Percentiles rank a stretch among this genome's conserved stretches.
phyloP scores from a whole-genome alignment of 2,797 vertebrate genomes.

The Darevskia mixta region DNA sequence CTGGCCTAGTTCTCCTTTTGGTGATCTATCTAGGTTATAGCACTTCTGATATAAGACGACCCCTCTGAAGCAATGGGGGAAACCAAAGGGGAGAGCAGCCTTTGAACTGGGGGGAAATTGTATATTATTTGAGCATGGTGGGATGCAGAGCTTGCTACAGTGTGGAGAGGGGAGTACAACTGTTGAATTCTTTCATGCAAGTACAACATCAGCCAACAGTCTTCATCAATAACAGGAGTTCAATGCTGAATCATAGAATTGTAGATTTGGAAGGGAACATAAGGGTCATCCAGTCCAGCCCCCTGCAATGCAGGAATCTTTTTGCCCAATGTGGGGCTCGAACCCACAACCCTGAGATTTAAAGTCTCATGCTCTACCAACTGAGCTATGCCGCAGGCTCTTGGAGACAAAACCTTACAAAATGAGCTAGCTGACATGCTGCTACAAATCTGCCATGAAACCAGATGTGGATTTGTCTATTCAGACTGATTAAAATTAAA shows the following conservation, averaged over 20 bases:
- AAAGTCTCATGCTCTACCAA: too few relatives aligned
- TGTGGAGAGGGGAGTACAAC: background rate
- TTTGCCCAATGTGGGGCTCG: too few relatives aligned
- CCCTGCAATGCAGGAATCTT: too few relatives aligned
- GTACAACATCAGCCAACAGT: background rate
- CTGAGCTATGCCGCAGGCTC: too few relatives aligned
- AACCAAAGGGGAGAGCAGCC: background rate
- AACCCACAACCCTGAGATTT: too few relatives aligned
- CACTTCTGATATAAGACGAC: background rate
- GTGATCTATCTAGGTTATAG: background rate
- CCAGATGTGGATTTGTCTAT: conserved; percentile 12
- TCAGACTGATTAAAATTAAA: conserved; percentile 18
- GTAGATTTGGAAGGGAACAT: too few relatives aligned
- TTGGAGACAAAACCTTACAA: background rate
- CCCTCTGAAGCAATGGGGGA: background rate
- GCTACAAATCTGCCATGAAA: background rate
- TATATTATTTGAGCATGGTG: background rate
- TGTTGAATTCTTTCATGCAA: background rate
- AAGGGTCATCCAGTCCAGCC: too few relatives aligned
- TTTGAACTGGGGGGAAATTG: too few relatives aligned
- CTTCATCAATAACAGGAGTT: background rate
- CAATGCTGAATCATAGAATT: background rate
- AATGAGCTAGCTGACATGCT: background rate
- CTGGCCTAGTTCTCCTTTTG: background rate
- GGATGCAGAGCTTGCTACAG: too few relatives aligned